Evolutionary conservation across 2,113 vertebrate genomes (phyloP), one percentile per base, ranked within the genome.

Genomic region (Prinia subflava): DNA sequence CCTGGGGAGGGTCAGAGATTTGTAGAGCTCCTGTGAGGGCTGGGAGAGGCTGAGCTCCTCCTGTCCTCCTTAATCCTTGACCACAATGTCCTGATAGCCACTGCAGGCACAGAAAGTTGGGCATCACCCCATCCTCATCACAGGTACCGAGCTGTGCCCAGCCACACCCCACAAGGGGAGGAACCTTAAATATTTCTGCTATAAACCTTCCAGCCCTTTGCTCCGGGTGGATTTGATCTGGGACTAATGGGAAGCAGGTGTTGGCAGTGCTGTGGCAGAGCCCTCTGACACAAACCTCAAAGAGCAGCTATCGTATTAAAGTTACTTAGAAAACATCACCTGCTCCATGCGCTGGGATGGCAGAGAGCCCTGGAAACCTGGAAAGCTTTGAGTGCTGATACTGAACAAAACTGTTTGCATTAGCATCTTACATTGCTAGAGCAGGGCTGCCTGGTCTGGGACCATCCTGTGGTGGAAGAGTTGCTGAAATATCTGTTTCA

Each of bases 171-270:
- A 37, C 18, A 21, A 89, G 15, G 47, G n/a, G 28, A 69, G 16
- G 42, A 77, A 35, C 55, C 55, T 86, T 83, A 83, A 77, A 52
- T 88, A 77, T 37, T 46, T 50, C 37, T 80, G 50, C 63, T 92
- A 9, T 35, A 49, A 83, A 65, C 46, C 59, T 80, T 62, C 42
- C 62, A 76, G 75, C 85, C 49, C 76, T 91, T 71, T 90, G 30
- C n/a, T 92, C 25, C 2, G 0, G 1, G 11, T 81, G 69, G 55
- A 35, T 0, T 83, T 82, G 53, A 71, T 84, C 31, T 70, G 73
- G 50, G 63, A n/a, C 37, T 90, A 77, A 94, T 50, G 79, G 55
- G 78, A 93, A 95, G 41, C 89, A 88, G 59, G 14, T 73, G 85
- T 91, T 84, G 92, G 75, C 25, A 59, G n/a, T 24, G 46, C 75